Evolutionary conservation across 2,797 vertebrate species (phyloP).

Genomic region (Scolopax bukidnonensis): DNA sequence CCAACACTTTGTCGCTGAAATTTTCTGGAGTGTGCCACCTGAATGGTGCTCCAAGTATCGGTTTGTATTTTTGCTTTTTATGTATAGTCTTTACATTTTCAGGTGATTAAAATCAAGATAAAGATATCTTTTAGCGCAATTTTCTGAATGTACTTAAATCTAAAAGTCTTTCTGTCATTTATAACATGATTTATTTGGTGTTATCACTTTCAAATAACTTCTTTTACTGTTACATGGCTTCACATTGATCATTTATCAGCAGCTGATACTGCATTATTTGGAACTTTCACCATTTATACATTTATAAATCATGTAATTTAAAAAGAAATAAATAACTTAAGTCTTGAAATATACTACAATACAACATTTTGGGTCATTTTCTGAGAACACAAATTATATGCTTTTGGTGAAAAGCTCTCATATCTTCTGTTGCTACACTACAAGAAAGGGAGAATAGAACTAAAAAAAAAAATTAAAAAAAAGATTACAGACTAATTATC

Average conservation of each 20-base stretch:
- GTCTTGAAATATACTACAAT: background rate
- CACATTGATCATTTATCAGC: conserved; percentile 34
- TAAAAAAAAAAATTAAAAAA: background rate
- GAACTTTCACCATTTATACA: background rate
- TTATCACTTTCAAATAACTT: conserved; percentile 60
- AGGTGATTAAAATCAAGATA: background rate
- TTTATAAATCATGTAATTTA: background rate
- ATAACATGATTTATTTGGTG: conserved; percentile 44
- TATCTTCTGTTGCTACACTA: background rate
- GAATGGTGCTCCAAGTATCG: background rate
- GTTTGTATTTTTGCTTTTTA: background rate
- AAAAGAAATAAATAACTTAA: background rate
- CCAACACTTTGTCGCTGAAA: background rate
- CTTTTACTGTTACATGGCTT: background rate
- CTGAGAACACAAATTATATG: background rate
- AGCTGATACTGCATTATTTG: background rate
- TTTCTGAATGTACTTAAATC: background rate
- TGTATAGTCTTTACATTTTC: background rate
- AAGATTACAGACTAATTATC: background rate
- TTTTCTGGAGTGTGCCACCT: background rate
- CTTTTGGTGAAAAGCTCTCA: background rate
- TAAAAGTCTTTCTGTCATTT: conserved; percentile 3
- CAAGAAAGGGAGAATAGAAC: background rate
- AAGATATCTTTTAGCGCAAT: background rate
- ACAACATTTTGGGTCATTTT: background rate